Conservation (phyloP, 2,797 vertebrate genomes). For the Cottoperca gobio region DNA sequence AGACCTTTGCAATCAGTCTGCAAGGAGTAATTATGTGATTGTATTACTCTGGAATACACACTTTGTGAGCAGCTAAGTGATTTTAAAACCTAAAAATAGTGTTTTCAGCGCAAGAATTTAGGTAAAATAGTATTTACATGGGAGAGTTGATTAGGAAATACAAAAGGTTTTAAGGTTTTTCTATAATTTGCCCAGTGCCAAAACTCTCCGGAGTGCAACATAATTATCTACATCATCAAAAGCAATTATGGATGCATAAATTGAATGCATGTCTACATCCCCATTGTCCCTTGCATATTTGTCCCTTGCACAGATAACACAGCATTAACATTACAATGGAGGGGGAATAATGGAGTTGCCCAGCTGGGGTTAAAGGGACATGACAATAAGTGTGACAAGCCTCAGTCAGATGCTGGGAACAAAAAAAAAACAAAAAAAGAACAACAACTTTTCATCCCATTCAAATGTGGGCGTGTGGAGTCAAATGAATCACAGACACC, state of each 20-base stretch:
- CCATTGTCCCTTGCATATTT: conserved; percentile 82
- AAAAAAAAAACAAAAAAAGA: conserved; percentile 32
- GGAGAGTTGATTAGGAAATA: conserved; percentile 49
- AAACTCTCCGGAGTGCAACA: conserved; percentile 71
- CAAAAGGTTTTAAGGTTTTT: conserved; percentile 49
- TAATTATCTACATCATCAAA: conserved; percentile 85
- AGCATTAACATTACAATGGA: conserved; percentile 84
- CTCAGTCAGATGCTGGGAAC: conserved; percentile 58
- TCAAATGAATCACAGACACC: conserved; percentile 60
- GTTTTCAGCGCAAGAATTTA: conserved; percentile 10
- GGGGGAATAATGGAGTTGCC: conserved; percentile 80
- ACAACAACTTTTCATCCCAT: conserved; percentile 52
- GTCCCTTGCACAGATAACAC: conserved; percentile 80
- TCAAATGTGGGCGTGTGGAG: conserved; percentile 60
- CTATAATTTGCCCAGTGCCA: conserved; percentile 47
- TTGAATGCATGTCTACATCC: conserved; percentile 80
- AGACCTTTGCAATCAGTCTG: too few species aligned
- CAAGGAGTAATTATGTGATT: too few species aligned
- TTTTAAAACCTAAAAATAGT: conserved; percentile 12
- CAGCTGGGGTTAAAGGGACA: conserved; percentile 80
- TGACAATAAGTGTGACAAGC: conserved; percentile 76
- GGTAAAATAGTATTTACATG: conserved; percentile 43
- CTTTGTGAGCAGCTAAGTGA: conserved; percentile 21
- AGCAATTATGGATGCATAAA: conserved; percentile 83
- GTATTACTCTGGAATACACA: conserved; percentile 23